A percentile compares a stretch with the other conserved stretches of the same genome.
phyloP scores from a whole-genome alignment of 1,140 invertebrate genomes.

The Drosophila oshimai region DNA sequence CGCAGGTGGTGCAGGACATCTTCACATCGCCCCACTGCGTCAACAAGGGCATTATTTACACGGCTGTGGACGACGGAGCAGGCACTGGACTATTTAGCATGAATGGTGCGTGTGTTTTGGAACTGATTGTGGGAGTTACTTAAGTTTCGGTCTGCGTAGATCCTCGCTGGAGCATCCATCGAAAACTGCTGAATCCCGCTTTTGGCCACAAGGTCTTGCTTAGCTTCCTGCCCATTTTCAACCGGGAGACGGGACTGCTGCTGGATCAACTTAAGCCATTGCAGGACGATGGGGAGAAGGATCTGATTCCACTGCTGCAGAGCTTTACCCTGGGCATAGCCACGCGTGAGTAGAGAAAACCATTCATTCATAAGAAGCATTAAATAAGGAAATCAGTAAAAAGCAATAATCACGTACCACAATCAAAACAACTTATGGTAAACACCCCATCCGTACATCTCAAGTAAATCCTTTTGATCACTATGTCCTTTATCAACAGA shows the following conservation, averaged over 20 bases:
- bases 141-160: slow-evolving; percentile 26
- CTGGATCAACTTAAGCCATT: slow-evolving; percentile 36
- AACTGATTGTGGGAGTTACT: neutral
- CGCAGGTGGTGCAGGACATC: slow-evolving; percentile 67
- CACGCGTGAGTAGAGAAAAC: slow-evolving; percentile 49
- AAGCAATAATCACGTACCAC: too few species aligned
- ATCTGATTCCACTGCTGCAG: slow-evolving; percentile 58
- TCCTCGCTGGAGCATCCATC: slow-evolving; percentile 65
- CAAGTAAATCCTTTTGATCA: too few species aligned
- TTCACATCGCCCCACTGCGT: slow-evolving; percentile 71
- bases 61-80: slow-evolving; percentile 61
- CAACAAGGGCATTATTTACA: slow-evolving; percentile 74
- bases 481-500: slow-evolving; percentile 40
- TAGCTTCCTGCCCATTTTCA: slow-evolving; percentile 69
- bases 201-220: slow-evolving; percentile 71
- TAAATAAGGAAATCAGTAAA: neutral
- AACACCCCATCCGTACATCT: too few species aligned
- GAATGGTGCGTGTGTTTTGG: slow-evolving; percentile 19
- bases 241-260: slow-evolving; percentile 44
- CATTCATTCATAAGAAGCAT: accelerated
- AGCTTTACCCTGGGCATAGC: slow-evolving; percentile 62
- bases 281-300: slow-evolving; percentile 27
- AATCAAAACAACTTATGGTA: too few species aligned
- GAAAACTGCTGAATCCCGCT: slow-evolving; percentile 69
- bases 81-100: slow-evolving; percentile 68